Percentiles rank a stretch among this genome's conserved stretches.
Evolutionary conservation across 1,140 invertebrate species (phyloP).

Genomic region (Lordiphosa mommai): DNA sequence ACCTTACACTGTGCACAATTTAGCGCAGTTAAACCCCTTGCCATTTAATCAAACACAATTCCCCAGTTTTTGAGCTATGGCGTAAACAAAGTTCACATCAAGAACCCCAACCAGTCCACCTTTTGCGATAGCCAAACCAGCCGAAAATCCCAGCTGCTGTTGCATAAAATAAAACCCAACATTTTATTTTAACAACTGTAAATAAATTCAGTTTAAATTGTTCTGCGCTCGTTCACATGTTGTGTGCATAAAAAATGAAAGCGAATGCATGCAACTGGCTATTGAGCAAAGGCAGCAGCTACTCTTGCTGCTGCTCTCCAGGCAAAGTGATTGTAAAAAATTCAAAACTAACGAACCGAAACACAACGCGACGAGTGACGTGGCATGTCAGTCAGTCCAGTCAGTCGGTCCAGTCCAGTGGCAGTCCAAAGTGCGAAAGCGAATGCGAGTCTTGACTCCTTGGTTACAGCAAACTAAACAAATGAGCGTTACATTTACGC

Average conservation of each 20-base stretch:
- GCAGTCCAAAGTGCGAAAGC: slow-evolving; percentile 10
- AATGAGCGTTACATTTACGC: slow-evolving; percentile 43
- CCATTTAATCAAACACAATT: slow-evolving; percentile 24
- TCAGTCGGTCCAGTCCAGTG: slow-evolving; percentile 1
- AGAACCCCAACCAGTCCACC: slow-evolving; percentile 30
- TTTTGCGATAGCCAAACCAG: background rate
- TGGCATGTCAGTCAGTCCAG: slow-evolving; percentile 41
- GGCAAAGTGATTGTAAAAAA: slow-evolving; percentile 75
- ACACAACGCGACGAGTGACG: slow-evolving; percentile 70
- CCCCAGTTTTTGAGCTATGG: slow-evolving; percentile 13
- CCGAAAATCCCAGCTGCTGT: slow-evolving; percentile 43
- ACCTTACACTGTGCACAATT: too few relatives aligned
- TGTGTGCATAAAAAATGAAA: slow-evolving; percentile 10
- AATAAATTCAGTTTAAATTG: slow-evolving; percentile 70
- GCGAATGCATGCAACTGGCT: slow-evolving; percentile 68
- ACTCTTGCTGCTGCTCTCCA: slow-evolving; percentile 11
- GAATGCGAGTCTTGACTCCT: slow-evolving; percentile 24
- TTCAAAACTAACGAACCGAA: slow-evolving; percentile 75
- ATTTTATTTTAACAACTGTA: slow-evolving; percentile 70
- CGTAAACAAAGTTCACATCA: slow-evolving; percentile 40
- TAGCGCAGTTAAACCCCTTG: slow-evolving; percentile 4
- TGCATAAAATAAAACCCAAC: slow-evolving; percentile 67
- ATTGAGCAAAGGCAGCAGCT: slow-evolving; percentile 52
- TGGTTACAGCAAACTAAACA: slow-evolving; percentile 35
- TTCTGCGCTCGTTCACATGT: slow-evolving; percentile 15